Base-by-base conservation (phyloP, 1,140 invertebrate species). In the Penaeus japonicus region DNA sequence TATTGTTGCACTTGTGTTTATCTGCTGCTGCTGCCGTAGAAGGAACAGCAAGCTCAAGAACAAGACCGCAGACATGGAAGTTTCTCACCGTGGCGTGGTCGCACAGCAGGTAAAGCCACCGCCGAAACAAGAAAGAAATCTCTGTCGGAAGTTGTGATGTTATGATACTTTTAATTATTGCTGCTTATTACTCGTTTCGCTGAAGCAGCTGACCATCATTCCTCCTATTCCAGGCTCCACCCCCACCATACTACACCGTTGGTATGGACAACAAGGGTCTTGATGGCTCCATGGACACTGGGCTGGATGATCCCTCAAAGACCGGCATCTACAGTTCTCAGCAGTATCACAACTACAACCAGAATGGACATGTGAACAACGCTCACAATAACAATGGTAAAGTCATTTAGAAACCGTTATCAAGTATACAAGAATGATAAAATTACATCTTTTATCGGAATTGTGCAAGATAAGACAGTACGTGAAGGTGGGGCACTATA, bases 11-110 rank as follows among this genome's bases (percentile, higher is more conserved):
- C 92, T 98, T 12, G 92, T 97, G 32, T 93, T 97, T 83, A 94
- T 97, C 90, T 98, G 97, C 94, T 98, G 96, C 91, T 96, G 96
- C 83, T 97, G 96, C 92, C 94, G 95, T 24, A 96, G 96, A 92
- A 95, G 95, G 77, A 96, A 97, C 92, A 96, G 97, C 92, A 92
- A 92, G 82, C 90, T 92, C n/a, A 95, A 96, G 89, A 98, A 97
- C 92, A 95, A 96, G 0, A 93, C 94, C 90, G 93, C 93, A 93
- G 94, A 93, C 93, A 94, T 90, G 88, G 90, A 90, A 35, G 90
- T 90, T 4, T 93, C 80, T 75, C 89, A 87, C 85, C 84, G 84
- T 62, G 88, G 87, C 1, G 90, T 90, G 32, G 89, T 89, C 15
- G 83, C 89, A 1, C 89, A 89, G 73, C 89, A 91, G 84, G 87